Percentiles rank a stretch among this genome's conserved stretches.
phyloP scores from a whole-genome alignment of 2,797 vertebrate genomes.

The Sardinella longiceps region DNA sequence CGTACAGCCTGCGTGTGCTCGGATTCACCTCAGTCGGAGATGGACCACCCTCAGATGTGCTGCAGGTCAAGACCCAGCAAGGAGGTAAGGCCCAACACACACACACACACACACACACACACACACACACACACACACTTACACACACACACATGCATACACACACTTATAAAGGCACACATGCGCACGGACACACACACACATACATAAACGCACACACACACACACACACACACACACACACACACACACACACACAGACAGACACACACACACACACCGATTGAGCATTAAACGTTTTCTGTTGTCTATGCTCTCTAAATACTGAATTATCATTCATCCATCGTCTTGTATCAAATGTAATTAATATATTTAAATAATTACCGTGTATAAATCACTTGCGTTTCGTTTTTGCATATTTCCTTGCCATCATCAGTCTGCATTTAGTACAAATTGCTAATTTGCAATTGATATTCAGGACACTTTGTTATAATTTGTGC shows the following conservation, averaged over 20 bases:
- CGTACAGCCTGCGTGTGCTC: constrained; percentile 89
- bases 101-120: constrained; percentile 5
- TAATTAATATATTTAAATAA: constrained; percentile 15
- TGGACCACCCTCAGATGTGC: constrained; percentile 87
- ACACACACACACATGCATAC: constrained; percentile 20
- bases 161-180: constrained; percentile 8
- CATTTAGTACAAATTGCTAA: constrained; percentile 2
- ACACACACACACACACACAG: constrained; percentile 19
- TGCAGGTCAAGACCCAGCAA: constrained; percentile 94
- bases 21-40: constrained; percentile 94
- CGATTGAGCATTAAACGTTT: not conserved
- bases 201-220: not conserved
- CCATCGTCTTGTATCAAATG: not conserved
- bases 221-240: not conserved
- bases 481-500: not conserved
- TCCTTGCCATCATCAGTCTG: not conserved
- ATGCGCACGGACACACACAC: not conserved
- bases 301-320: not conserved
- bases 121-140: not conserved
- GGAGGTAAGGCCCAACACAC: constrained; percentile 75
- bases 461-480: not conserved
- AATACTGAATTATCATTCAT: constrained; percentile 7
- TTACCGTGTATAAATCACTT: not conserved
- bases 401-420: not conserved
- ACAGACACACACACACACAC: not conserved